Conservation (phyloP, 2,888 invertebrate species). For the Euproctis similis region DNA sequence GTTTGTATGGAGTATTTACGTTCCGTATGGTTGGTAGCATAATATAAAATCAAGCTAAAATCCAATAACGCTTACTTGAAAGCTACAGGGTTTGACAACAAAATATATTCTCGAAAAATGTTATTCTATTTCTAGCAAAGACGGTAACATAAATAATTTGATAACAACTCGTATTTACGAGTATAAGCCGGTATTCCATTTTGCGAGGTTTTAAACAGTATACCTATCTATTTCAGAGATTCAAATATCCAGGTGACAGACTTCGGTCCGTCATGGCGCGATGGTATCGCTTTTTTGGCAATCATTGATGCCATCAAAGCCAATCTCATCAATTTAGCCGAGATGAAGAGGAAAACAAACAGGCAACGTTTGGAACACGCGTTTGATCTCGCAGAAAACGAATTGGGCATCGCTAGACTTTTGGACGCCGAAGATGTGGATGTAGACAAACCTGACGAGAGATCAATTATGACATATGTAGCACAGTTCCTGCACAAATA, state of each 20-base stretch:
- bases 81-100: no score
- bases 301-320: constrained; percentile 96
- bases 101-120: no score
- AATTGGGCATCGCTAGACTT: constrained; percentile 92
- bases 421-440: constrained; percentile 97
- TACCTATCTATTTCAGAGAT: constrained; percentile 76
- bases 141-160: no score
- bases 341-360: constrained; percentile 84
- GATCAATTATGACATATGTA: constrained; percentile 98
- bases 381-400: constrained; percentile 92
- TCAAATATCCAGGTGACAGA: constrained; percentile 92
- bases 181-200: no score
- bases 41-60: no score
- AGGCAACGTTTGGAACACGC: constrained; percentile 91
- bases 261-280: constrained; percentile 97
- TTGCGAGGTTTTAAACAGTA: no score
- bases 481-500: constrained; percentile 98
- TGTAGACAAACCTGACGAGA: constrained; percentile 96
- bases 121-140: no score
- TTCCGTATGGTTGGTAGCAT: no score
- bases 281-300: constrained; percentile 95
- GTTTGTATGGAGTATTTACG: no score
- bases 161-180: no score
- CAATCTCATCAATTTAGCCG: constrained; percentile 91
- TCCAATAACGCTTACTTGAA: no score